These are phyloP conservation scores for Heterochromis multidens DNA, from an alignment of 2,113 vertebrate species.

Conservation along the genomic window DNA sequence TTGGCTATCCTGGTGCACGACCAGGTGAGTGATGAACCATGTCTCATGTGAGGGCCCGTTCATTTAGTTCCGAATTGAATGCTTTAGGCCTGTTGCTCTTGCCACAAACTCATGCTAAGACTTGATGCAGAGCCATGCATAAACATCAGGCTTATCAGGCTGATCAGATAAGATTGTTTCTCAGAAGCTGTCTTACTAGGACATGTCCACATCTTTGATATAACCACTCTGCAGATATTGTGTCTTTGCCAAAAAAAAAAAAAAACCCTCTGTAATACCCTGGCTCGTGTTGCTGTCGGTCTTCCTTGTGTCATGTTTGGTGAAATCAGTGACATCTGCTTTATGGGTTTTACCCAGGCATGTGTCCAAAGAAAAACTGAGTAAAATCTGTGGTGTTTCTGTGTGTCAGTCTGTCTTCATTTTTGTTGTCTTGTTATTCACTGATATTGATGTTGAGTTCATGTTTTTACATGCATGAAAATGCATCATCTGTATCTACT, in stretches of 20 bases:
- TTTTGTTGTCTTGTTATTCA: not conserved
- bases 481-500: not conserved
- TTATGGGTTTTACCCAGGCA: not conserved
- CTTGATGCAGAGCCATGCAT: not conserved
- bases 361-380: not conserved
- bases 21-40: slow-evolving; percentile 58
- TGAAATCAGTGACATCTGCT: not conserved
- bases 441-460: not conserved
- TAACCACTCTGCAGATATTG: not conserved
- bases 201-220: not conserved
- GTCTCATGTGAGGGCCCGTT: not conserved
- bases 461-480: slow-evolving; percentile 10
- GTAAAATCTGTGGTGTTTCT: slow-evolving; percentile 11
- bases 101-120: not conserved
- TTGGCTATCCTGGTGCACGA: slow-evolving; percentile 33
- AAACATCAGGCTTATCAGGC: not conserved
- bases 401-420: not conserved
- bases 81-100: not conserved
- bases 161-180: not conserved
- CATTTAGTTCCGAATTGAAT: not conserved
- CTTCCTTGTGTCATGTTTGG: not conserved
- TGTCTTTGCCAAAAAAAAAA: not conserved
- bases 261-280: not conserved
- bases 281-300: not conserved
- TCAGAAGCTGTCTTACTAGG: not conserved